Evolutionary conservation across 1,140 invertebrate genomes (phyloP).

Genomic region (Drosophila ficusphila): DNA sequence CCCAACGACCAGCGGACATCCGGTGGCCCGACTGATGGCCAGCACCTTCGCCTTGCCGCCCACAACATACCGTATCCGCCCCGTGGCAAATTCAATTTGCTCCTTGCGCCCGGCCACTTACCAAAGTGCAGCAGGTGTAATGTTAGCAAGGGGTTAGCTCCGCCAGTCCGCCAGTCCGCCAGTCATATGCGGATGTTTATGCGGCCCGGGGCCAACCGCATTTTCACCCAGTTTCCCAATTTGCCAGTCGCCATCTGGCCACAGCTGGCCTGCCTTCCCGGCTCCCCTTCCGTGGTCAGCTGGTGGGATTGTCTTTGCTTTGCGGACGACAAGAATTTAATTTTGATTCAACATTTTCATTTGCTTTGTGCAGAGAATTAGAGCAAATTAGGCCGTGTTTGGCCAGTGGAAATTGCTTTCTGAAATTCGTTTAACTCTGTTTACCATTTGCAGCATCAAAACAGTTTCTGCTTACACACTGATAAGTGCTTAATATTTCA

Average conservation of each 20-base stretch:
- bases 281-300: conserved; percentile 17
- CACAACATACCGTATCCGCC: conserved; percentile 11
- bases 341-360: conserved; percentile 35
- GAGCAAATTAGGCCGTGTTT: conserved; percentile 10
- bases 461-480: not conserved
- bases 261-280: conserved; percentile 1
- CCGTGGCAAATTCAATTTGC: conserved; percentile 65
- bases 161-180: conserved; percentile 25
- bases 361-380: conserved; percentile 22
- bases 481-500: not conserved
- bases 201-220: conserved; percentile 27
- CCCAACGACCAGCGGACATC: conserved; percentile 62
- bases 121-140: conserved; percentile 41
- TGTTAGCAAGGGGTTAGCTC: conserved; percentile 12
- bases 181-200: conserved; percentile 37
- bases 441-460: conserved; percentile 1
- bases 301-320: conserved; percentile 36
- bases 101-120: conserved; percentile 37
- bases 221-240: conserved; percentile 41
- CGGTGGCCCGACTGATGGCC: conserved; percentile 31
- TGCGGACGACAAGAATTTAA: conserved; percentile 25
- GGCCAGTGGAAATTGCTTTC: not conserved
- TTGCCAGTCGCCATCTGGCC: too few species aligned
- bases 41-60: not conserved
- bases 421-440: conserved; percentile 19